These are phyloP conservation scores for Xestobium rufovillosum DNA, from an alignment of 2,888 invertebrate species.

Conservation along the genomic window DNA sequence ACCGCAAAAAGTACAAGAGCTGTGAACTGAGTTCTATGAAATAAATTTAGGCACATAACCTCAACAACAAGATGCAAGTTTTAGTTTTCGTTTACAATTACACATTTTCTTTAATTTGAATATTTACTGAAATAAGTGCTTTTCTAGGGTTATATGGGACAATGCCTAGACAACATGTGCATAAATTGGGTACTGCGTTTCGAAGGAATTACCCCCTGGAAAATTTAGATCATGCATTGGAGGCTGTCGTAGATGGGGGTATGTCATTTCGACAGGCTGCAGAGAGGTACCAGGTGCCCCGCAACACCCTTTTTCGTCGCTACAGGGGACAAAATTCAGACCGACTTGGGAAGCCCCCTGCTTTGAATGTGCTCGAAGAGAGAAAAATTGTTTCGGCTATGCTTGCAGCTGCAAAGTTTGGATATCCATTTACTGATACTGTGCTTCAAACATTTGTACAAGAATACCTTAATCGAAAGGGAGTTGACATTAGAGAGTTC, in stretches of 20 bases:
- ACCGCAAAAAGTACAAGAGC: no score
- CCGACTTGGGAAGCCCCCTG: constrained; percentile 6
- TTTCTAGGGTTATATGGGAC: no score
- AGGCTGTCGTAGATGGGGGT: constrained; percentile 10
- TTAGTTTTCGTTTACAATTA: no score
- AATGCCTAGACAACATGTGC: no score
- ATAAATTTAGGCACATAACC: no score
- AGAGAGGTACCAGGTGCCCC: constrained; percentile 9
- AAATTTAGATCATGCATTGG: constrained; percentile 10
- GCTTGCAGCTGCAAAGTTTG: constrained; percentile 9
- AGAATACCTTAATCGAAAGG: constrained; percentile 10
- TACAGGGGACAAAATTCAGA: constrained; percentile 11
- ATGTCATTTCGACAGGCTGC: constrained; percentile 14
- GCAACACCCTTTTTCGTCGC: constrained; percentile 9
- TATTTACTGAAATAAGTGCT: no score
- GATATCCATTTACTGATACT: constrained; percentile 7
- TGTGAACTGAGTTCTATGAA: no score
- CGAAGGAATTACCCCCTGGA: no score
- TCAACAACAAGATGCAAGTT: no score
- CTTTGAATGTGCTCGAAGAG: constrained; percentile 9
- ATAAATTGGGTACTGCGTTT: no score
- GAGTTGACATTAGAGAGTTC: constrained; percentile 11
- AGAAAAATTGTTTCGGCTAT: constrained; percentile 5
- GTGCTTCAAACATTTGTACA: constrained; percentile 7
- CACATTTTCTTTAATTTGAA: no score